phyloP scores from a whole-genome alignment of 2,113 vertebrate species.

The Centrocercus urophasianus region DNA sequence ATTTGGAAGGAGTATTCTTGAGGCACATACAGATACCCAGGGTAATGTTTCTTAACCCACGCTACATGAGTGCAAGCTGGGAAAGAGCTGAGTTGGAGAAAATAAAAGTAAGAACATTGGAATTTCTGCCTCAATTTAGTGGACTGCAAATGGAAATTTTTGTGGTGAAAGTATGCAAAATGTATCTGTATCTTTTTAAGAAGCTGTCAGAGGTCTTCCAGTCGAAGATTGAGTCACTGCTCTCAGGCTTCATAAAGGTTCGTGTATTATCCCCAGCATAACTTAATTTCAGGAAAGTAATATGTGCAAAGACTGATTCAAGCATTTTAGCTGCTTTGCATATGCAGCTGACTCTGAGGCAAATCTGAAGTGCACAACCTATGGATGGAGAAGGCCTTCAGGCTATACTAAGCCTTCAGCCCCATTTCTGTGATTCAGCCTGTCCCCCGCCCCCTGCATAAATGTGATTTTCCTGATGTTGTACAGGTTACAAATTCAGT shows the following conservation, averaged over 20 bases:
- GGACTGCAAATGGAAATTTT: neutral
- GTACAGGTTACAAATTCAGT: constrained; percentile 71
- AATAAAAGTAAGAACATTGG: neutral
- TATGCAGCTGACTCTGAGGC: neutral
- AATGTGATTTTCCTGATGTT: constrained; percentile 73
- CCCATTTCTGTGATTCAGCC: constrained; percentile 26
- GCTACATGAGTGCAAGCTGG: neutral
- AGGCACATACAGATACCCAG: neutral
- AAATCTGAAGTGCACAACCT: neutral
- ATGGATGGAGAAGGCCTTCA: neutral
- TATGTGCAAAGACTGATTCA: neutral
- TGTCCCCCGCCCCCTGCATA: constrained; percentile 3
- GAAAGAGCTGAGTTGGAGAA: neutral
- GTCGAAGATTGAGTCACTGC: neutral
- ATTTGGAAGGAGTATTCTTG: neutral
- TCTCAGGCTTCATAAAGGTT: neutral
- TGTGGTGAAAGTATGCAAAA: neutral
- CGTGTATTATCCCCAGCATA: neutral
- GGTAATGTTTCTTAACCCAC: neutral
- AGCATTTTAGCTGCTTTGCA: constrained; percentile 12
- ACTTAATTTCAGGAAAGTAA: neutral
- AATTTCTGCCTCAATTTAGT: neutral
- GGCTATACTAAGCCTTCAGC: constrained; percentile 45
- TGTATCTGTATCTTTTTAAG: neutral
- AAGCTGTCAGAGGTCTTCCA: neutral